Evolutionary conservation across 2,113 vertebrate species (phyloP).

Genomic region (Tyto alba): DNA sequence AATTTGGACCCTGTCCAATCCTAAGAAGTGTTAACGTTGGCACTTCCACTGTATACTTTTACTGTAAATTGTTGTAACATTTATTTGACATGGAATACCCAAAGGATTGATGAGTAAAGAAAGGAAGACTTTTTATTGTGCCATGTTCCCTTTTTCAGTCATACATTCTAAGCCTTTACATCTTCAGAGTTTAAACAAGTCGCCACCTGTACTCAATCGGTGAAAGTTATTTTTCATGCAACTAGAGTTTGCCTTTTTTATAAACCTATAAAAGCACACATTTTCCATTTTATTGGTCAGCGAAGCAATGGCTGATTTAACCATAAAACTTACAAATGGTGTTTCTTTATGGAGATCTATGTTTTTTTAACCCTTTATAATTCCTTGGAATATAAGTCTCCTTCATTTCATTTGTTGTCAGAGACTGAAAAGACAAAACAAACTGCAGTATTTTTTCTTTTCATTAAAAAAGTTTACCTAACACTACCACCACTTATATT

Average conservation of each 20-base stretch:
- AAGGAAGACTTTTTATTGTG: conserved; percentile 83
- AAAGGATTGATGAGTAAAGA: conserved; percentile 85
- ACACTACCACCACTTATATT: conserved; percentile 37
- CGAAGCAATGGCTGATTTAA: conserved; percentile 74
- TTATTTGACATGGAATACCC: conserved; percentile 91
- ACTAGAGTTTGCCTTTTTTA: conserved; percentile 78
- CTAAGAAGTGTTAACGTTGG: conserved; percentile 92
- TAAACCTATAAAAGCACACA: conserved; percentile 82
- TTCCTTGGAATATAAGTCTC: conserved; percentile 51
- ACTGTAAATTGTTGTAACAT: conserved; percentile 91
- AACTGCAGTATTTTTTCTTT: conserved; percentile 44
- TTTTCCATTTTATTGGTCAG: conserved; percentile 84
- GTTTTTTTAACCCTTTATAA: conserved; percentile 67
- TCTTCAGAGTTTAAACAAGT: conserved; percentile 83
- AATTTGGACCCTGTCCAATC: conserved; percentile 82
- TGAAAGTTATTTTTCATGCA: conserved; percentile 82
- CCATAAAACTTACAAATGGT: conserved; percentile 72
- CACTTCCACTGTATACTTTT: conserved; percentile 90
- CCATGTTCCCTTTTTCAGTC: conserved; percentile 91
- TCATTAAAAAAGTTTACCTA: conserved; percentile 42
- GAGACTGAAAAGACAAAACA: conserved; percentile 46
- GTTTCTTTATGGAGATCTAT: conserved; percentile 71
- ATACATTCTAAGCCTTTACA: conserved; percentile 83
- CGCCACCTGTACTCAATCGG: conserved; percentile 83
- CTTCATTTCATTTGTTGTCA: conserved; percentile 49